A percentile compares a stretch with the other conserved stretches of the same genome.
Evolutionary conservation across 2,113 vertebrate species (phyloP).

Genomic region (Microtus oregoni): DNA sequence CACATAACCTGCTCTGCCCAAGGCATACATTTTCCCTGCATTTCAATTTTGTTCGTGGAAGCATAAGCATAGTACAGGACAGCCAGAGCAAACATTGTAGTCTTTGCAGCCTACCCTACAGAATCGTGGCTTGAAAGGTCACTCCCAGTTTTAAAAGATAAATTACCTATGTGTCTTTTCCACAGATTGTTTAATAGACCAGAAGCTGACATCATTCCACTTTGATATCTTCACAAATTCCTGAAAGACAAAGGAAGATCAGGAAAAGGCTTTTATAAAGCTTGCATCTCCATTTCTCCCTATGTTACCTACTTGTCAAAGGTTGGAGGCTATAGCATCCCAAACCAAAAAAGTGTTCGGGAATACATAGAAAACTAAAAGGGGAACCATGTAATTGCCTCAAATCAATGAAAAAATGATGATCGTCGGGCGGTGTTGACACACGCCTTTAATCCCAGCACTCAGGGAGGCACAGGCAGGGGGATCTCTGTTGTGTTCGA

Average conservation of each 20-base stretch:
- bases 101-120: not conserved
- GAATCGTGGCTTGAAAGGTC: not conserved
- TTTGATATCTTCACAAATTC: conserved; percentile 98
- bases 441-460: too few species aligned
- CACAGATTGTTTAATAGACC: conserved; percentile 98
- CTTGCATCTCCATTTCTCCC: not conserved
- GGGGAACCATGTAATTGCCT: not conserved
- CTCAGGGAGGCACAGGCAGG: too few species aligned
- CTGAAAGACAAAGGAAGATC: conserved; percentile 83
- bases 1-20: not conserved
- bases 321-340: not conserved
- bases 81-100: not conserved
- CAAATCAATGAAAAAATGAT: not conserved
- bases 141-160: conserved; percentile 33
- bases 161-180: conserved; percentile 97
- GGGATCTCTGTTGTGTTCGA: too few species aligned
- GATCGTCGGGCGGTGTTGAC: fast-evolving
- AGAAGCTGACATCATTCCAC: conserved; percentile 99
- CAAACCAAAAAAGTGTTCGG: not conserved
- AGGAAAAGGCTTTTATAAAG: conserved; percentile 41
- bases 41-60: not conserved
- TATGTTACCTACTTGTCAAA: conserved; percentile 21
- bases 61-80: not conserved
- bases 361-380: conserved; percentile 11
- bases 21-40: not conserved